Evolutionary conservation across 2,113 vertebrate genomes (phyloP).

Genomic region (Myiozetetes cayanensis): DNA sequence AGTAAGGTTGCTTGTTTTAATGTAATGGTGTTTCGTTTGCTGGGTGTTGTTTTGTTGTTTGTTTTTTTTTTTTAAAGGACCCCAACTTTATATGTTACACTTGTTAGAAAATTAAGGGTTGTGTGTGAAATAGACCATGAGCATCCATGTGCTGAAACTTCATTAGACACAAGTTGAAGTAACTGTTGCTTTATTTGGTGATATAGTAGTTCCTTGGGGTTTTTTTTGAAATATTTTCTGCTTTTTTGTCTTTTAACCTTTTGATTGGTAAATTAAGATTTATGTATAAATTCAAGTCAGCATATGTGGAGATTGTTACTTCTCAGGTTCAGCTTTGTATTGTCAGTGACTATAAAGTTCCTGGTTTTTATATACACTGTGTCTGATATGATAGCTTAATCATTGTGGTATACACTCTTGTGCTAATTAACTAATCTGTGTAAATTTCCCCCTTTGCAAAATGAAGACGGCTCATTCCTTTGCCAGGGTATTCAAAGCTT

Average conservation of each 20-base stretch:
- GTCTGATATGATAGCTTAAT: neutral
- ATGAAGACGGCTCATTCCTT: neutral
- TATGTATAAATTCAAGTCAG: neutral
- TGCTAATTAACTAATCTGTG: neutral
- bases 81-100: neutral
- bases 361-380: neutral
- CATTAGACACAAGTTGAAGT: neutral
- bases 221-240: neutral
- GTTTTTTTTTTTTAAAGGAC: neutral
- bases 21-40: neutral
- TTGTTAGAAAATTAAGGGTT: neutral
- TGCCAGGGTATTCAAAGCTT: neutral
- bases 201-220: neutral
- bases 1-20: neutral
- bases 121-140: neutral
- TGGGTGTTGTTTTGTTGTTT: neutral
- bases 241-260: neutral
- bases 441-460: neutral
- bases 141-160: neutral
- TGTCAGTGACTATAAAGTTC: neutral
- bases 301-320: neutral
- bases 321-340: neutral
- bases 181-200: neutral
- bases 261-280: neutral
- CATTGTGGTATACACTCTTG: neutral